These are phyloP conservation scores for Drosophila engyochracea DNA, from an alignment of 2,888 invertebrate genomes.

Conservation along the genomic window DNA sequence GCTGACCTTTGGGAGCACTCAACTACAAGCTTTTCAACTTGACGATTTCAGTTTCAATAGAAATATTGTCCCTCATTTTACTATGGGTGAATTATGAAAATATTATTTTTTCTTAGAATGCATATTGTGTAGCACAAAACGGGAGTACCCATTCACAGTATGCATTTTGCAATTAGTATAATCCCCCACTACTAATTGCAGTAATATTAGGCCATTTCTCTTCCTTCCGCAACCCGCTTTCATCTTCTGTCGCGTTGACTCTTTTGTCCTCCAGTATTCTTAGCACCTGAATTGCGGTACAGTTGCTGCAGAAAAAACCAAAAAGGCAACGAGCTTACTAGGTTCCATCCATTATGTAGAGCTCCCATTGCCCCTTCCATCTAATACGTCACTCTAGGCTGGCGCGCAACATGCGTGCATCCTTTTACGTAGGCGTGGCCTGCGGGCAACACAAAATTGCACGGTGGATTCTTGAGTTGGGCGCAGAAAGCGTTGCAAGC, in stretches of 20 bases:
- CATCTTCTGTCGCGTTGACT: neutral
- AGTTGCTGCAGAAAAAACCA: neutral
- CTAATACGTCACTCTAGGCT: neutral
- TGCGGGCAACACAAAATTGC: constrained; percentile 57
- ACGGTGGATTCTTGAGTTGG: constrained; percentile 52
- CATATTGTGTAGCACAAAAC: neutral
- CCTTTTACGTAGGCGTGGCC: constrained; percentile 60
- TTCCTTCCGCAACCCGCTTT: neutral
- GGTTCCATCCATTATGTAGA: neutral
- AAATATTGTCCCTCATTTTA: neutral
- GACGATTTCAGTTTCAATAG: neutral
- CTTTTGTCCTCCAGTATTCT: neutral
- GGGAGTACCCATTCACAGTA: neutral
- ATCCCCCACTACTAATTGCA: neutral
- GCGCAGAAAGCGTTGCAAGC: constrained; percentile 56
- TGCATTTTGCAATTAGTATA: neutral
- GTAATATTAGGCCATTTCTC: neutral
- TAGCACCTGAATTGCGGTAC: neutral
- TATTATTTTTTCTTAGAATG: neutral
- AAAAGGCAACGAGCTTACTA: neutral
- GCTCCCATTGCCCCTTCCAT: neutral
- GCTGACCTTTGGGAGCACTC: neutral
- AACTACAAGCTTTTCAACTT: neutral
- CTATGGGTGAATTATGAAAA: neutral
- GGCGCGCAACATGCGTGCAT: constrained; percentile 17